Evolutionary conservation across 2,888 invertebrate genomes (phyloP).

Genomic region (Morinoia aosen): DNA sequence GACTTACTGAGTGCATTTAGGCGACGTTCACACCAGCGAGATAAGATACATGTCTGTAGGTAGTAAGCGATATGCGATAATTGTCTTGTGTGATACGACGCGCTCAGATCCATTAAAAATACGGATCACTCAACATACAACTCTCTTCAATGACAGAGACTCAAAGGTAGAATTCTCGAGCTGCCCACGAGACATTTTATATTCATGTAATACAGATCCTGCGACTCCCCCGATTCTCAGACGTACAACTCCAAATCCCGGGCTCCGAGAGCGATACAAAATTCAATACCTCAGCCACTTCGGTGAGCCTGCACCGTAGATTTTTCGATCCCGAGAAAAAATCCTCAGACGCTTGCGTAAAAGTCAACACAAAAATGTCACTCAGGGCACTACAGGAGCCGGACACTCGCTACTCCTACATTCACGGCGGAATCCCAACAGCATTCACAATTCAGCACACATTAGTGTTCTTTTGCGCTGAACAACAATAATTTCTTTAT

Average conservation of each 20-base stretch:
- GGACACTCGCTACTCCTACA: background rate
- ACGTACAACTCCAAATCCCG: background rate
- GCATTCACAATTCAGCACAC: background rate
- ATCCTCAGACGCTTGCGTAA: background rate
- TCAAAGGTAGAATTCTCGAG: background rate
- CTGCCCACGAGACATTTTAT: background rate
- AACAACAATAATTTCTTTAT: background rate
- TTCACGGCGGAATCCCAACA: background rate
- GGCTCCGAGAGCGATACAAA: background rate
- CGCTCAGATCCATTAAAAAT: too few species aligned
- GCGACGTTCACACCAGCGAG: too few species aligned
- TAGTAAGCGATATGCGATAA: too few species aligned
- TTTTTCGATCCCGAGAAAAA: background rate
- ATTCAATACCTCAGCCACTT: background rate
- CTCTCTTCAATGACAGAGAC: background rate
- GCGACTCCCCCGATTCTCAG: background rate
- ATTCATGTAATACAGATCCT: background rate
- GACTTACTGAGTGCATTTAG: too few species aligned
- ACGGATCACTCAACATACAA: background rate
- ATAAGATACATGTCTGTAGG: too few species aligned
- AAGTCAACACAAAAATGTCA: background rate
- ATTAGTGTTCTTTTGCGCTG: too few species aligned
- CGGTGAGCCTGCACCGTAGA: background rate
- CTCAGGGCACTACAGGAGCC: background rate
- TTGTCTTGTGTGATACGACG: too few species aligned